phyloP scores from a whole-genome alignment of 2,113 vertebrate species.

The Taurulus bubalis region DNA sequence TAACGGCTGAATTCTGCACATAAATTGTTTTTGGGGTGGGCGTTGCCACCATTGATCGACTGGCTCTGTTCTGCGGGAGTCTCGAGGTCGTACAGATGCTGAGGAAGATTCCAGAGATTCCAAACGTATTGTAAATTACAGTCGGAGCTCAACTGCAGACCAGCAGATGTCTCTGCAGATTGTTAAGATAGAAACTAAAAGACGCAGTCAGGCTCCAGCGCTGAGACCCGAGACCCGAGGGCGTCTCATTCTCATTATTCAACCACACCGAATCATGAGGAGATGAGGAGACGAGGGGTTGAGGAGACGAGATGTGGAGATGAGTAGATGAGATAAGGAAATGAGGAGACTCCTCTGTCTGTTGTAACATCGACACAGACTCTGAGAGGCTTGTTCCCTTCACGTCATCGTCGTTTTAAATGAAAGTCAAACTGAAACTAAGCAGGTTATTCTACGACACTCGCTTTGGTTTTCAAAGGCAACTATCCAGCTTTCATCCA shows the following conservation, averaged over 20 bases:
- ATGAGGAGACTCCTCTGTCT: too few relatives aligned
- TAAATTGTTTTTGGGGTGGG: background rate
- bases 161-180: constrained; percentile 46
- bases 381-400: too few relatives aligned
- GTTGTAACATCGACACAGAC: too few relatives aligned
- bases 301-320: too few relatives aligned
- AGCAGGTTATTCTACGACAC: too few relatives aligned
- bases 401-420: too few relatives aligned
- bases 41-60: constrained; percentile 29
- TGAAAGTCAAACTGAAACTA: too few relatives aligned
- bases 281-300: too few relatives aligned
- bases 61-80: constrained; percentile 38
- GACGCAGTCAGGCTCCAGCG: background rate
- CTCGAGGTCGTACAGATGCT: constrained; percentile 29
- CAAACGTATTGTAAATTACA: constrained; percentile 56
- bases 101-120: constrained; percentile 59
- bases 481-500: too few relatives aligned
- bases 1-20: constrained; percentile 12
- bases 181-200: constrained; percentile 4
- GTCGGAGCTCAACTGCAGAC: constrained; percentile 37
- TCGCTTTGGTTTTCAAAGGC: too few relatives aligned
- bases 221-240: background rate
- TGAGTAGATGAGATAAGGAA: too few relatives aligned
- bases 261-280: background rate
- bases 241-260: background rate